Evolutionary conservation across 2,888 invertebrate genomes (phyloP), one percentile per base, ranked within the genome.

Genomic region (Galerucella nymphaeae): DNA sequence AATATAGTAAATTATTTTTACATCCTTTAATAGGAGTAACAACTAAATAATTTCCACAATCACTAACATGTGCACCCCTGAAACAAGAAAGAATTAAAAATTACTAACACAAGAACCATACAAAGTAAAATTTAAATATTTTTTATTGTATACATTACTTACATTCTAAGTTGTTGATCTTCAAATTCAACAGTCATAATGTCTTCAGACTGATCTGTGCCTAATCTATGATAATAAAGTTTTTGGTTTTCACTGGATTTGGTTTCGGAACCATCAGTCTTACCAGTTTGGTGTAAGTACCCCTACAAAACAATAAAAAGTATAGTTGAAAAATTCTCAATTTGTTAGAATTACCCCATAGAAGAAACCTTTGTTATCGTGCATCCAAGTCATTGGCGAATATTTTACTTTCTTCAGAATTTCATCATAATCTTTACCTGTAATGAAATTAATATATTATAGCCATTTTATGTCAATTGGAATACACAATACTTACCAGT

Each of bases 321-420:
- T 58, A 38, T 58, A 16, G 14, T 58, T 58, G 14, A 30, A 58
- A 58, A 30, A 38, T 23, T 23, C 6, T 58, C 14, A 30, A 11
- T n/a, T 11, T 58, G 58, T 14, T 42, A 38, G 11, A 11, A 41
- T 89, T 87, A 93, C 94, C 70, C 94, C 94, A 87, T 99, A 99
- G 87, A 99, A 99, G 79, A 99, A 90, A 58, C 99, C 99, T 83
- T 93, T 91, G 86, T 97, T 93, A 86, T 99, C 98, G 84, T 96
- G 96, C 41, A 96, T 96, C 98, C 98, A 99, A 0, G 95, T 90
- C 87, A 98, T 91, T 14, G 93, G 90, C 1, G 97, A 94, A 86
- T 95, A 98, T 87, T 98, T 98, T 0, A 98, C 95, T 85, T 96
- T 95, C 82, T 94, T 92, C 77, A 99, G 88, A n/a, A 92, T 90